Evolutionary conservation across 2,797 vertebrate genomes (phyloP).

Genomic region (Stomatorhinus walkeri): DNA sequence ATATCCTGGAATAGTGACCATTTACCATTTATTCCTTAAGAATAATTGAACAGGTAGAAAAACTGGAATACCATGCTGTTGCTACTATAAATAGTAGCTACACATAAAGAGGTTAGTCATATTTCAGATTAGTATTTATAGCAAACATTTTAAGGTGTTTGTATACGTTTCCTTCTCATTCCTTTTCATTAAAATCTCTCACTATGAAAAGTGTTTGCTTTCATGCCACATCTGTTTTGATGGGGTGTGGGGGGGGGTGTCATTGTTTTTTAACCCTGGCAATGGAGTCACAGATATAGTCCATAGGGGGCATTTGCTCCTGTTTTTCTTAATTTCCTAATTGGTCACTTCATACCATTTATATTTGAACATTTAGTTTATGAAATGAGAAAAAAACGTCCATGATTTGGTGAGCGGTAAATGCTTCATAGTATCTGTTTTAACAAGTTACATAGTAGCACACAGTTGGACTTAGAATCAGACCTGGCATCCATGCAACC

Average conservation of each 20-base stretch:
- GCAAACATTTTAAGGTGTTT: slow-evolving; percentile 2
- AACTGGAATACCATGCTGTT: background rate
- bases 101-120: background rate
- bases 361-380: background rate
- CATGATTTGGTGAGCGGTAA: background rate
- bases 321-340: background rate
- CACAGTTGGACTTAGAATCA: background rate
- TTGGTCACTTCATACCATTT: background rate
- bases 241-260: background rate
- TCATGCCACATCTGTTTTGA: background rate
- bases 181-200: background rate
- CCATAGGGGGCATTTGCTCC: background rate
- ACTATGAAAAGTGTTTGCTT: background rate
- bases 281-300: background rate
- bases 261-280: background rate
- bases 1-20: background rate
- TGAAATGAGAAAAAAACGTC: background rate
- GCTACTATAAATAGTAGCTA: background rate
- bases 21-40: background rate
- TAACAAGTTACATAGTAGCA: background rate
- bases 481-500: background rate
- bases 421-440: background rate
- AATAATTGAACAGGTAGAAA: background rate
- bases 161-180: background rate
- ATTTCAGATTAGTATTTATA: background rate